Percentiles rank a stretch among this genome's conserved stretches.
These are phyloP conservation scores for Caenorhabditis remanei DNA, from an alignment of 1,140 invertebrate species.

Conservation along the genomic window DNA sequence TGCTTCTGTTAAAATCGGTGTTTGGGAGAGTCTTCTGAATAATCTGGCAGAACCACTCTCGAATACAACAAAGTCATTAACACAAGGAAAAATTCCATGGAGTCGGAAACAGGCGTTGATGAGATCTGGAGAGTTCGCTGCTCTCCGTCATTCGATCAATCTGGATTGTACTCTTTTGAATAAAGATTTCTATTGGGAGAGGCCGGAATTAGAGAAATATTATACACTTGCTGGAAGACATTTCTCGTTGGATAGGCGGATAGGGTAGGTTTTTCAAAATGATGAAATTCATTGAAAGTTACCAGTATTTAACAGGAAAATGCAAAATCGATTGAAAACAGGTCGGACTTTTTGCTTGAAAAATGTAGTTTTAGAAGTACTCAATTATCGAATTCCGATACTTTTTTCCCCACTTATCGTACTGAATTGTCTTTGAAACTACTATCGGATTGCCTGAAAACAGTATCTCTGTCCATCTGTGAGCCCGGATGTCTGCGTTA, in stretches of 20 bases:
- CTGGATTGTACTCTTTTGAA: conserved; percentile 69
- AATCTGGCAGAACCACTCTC: conserved; percentile 69
- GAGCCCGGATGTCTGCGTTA: too few relatives aligned
- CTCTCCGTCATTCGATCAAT: conserved; percentile 72
- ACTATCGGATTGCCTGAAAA: too few relatives aligned
- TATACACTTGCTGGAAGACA: conserved; percentile 65
- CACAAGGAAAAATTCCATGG: conserved; percentile 66
- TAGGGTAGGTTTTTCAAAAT: conserved; percentile 8
- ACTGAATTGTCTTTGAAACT: too few relatives aligned
- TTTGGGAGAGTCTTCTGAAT: conserved; percentile 72
- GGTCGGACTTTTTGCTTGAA: too few relatives aligned
- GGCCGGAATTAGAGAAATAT: conserved; percentile 68
- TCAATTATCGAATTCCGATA: too few relatives aligned
- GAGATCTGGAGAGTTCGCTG: conserved; percentile 72
- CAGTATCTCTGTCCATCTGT: too few relatives aligned
- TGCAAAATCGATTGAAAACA: too few relatives aligned
- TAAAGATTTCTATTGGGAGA: conserved; percentile 74
- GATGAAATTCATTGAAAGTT: too few relatives aligned
- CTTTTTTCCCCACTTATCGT: too few relatives aligned
- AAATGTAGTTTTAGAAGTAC: too few relatives aligned
- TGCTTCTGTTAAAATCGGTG: conserved; percentile 72
- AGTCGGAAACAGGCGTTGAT: conserved; percentile 66
- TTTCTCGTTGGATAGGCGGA: conserved; percentile 65
- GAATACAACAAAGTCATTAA: conserved; percentile 67
- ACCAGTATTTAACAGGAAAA: too few relatives aligned